A percentile compares a stretch with the other conserved stretches of the same genome.
Conservation (phyloP, 2,113 vertebrate species). For the Astatoreochromis straeleni region DNA sequence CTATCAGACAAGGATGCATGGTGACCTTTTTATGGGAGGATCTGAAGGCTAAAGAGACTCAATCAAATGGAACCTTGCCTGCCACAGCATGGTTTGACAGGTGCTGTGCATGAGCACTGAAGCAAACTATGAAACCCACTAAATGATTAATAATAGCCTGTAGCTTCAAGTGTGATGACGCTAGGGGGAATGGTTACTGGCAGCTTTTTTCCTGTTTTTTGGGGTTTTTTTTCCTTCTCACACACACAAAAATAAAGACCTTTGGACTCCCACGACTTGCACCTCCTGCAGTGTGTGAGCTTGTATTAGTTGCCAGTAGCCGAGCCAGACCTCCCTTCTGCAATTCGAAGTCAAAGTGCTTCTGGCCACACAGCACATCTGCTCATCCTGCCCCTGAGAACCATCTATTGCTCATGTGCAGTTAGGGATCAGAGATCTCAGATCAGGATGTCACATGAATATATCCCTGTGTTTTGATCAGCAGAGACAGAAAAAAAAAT, state of each 20-base stretch:
- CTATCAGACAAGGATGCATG: slow-evolving; percentile 11
- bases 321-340: not conserved
- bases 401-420: slow-evolving; percentile 34
- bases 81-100: slow-evolving; percentile 35
- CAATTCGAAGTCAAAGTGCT: slow-evolving; percentile 40
- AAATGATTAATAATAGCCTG: slow-evolving; percentile 67
- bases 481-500: not conserved
- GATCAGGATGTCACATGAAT: slow-evolving; percentile 20
- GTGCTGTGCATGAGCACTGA: slow-evolving; percentile 43
- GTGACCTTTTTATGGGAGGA: slow-evolving; percentile 54
- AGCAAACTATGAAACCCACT: slow-evolving; percentile 46
- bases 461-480: not conserved
- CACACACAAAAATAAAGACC: not conserved
- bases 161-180: slow-evolving; percentile 52
- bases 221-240: accelerated
- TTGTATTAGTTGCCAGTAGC: slow-evolving; percentile 18
- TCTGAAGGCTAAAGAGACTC: slow-evolving; percentile 53
- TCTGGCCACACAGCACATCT: slow-evolving; percentile 52
- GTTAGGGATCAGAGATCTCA: slow-evolving; percentile 53
- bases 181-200: slow-evolving; percentile 38
- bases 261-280: slow-evolving; percentile 20
- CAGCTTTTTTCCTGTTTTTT: slow-evolving; percentile 16
- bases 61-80: slow-evolving; percentile 49
- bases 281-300: slow-evolving; percentile 43
- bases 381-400: slow-evolving; percentile 36